phyloP scores from a whole-genome alignment of 2,888 invertebrate genomes.

The Monoplex corrugatus region DNA sequence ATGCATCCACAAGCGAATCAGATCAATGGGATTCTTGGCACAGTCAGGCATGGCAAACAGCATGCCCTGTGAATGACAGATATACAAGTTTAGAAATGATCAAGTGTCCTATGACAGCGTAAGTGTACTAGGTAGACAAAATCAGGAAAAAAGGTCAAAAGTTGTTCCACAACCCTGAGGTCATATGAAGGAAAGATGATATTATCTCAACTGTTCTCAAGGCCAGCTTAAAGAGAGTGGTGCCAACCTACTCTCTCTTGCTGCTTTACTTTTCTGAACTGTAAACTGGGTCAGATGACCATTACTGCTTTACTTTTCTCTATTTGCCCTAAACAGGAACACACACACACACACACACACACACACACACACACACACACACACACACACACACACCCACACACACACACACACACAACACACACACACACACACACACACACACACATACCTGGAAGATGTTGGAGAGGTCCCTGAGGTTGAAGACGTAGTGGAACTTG shows the following conservation, averaged over 20 bases:
- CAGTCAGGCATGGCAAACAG: constrained; percentile 95
- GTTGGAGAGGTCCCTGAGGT: constrained; percentile 95
- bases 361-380: constrained; percentile 15
- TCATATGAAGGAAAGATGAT: too few species aligned
- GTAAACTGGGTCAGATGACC: too few species aligned
- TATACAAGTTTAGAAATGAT: too few species aligned
- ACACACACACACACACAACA: not conserved
- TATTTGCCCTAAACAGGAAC: not conserved
- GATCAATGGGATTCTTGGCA: constrained; percentile 89
- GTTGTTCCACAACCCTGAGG: too few species aligned
- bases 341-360: constrained; percentile 24
- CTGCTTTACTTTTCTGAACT: too few species aligned
- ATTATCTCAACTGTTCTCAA: too few species aligned
- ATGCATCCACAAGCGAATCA: constrained; percentile 95
- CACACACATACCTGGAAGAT: constrained; percentile 89
- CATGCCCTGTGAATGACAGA: constrained; percentile 86
- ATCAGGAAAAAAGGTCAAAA: too few species aligned
- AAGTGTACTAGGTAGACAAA: too few species aligned
- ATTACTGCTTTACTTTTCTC: too few species aligned
- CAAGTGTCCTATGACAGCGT: too few species aligned
- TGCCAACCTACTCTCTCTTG: too few species aligned
- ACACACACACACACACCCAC: not conserved
- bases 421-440: constrained; percentile 25
- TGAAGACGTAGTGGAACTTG: constrained; percentile 98
- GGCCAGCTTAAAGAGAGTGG: too few species aligned